Base-by-base conservation (phyloP, 2,113 vertebrate genomes). In the Thomomys bottae region DNA sequence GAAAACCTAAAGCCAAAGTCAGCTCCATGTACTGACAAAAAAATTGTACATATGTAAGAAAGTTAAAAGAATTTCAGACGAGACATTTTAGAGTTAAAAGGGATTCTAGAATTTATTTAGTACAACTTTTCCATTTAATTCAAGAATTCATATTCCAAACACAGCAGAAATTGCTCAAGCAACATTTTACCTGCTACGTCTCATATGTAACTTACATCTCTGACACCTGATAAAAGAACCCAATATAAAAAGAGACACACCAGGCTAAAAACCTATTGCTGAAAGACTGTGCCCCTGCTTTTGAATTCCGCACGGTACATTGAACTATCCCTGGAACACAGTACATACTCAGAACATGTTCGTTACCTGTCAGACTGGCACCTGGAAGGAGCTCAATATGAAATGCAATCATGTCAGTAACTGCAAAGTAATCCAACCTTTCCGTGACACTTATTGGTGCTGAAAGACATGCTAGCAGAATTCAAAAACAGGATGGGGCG, bases 401-500 rank as follows among this genome's bases (percentile, higher is more conserved):
- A 89, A 84, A 91, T 73, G 34, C 36, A n/a, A 6, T 78, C 45
- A 40, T 73, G 84, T 92, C 68, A 72, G 49, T 75, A 75, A 79
- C 6, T 63, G 11, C 5, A 1, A 59, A n/a, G 38, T 75, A 82
- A 91, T 81, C 28, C 8, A 67, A 34, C 28, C 84, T 54, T 87
- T 68, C 68, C 59, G 45, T 64, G 36, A 80, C 28, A 70, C 1
- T 71, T 64, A 32, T 5, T 84, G 63, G 73, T 38, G 12, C 10
- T 75, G 17, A 81, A 73, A 68, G 63, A 30, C 8, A 42, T 26
- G 63, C 10, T 57, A 34, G 45, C 38, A 49, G 40, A 89, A 84
- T 89, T 54, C n/a, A 38, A 59, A 70, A 82, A 70, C 9, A 49
- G 38, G 12, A 7, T 15, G 30, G 18, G 11, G 28, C 10, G 3